These are phyloP conservation scores for Exocentrus adspersus DNA, from an alignment of 2,888 invertebrate species.

Conservation along the genomic window DNA sequence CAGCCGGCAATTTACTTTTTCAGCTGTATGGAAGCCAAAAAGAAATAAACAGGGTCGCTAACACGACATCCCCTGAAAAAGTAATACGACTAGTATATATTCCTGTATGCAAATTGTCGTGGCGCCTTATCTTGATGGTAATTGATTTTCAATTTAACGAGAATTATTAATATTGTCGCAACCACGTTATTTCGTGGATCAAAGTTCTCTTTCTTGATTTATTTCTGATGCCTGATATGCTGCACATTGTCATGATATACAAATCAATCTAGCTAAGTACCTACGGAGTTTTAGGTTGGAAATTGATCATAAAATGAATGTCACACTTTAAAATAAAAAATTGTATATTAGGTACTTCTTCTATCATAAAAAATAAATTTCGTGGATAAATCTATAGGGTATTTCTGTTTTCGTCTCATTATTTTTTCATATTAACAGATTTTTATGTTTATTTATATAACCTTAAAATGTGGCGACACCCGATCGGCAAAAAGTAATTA, in stretches of 20 bases:
- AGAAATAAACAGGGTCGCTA: not conserved
- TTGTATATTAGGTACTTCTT: too few relatives aligned
- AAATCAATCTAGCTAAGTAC: too few relatives aligned
- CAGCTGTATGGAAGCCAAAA: not conserved
- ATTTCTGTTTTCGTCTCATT: too few relatives aligned
- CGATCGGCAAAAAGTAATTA: conserved; percentile 8
- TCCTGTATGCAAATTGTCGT: conserved; percentile 1
- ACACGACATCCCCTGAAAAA: not conserved
- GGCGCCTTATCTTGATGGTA: not conserved
- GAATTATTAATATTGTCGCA: not conserved
- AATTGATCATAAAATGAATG: too few relatives aligned
- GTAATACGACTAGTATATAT: not conserved
- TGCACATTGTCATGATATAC: too few relatives aligned
- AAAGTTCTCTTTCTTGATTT: not conserved
- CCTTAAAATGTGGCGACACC: conserved; percentile 4
- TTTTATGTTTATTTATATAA: not conserved
- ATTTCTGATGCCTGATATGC: not conserved
- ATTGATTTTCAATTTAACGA: conserved; percentile 1
- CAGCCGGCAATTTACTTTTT: not conserved
- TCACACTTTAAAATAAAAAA: too few relatives aligned
- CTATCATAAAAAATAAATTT: too few relatives aligned
- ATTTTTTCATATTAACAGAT: too few relatives aligned
- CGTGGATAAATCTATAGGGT: too few relatives aligned
- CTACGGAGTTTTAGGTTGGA: too few relatives aligned
- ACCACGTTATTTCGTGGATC: not conserved